Conservation (phyloP, 2,113 vertebrate genomes). For the Crotalus tigris region DNA sequence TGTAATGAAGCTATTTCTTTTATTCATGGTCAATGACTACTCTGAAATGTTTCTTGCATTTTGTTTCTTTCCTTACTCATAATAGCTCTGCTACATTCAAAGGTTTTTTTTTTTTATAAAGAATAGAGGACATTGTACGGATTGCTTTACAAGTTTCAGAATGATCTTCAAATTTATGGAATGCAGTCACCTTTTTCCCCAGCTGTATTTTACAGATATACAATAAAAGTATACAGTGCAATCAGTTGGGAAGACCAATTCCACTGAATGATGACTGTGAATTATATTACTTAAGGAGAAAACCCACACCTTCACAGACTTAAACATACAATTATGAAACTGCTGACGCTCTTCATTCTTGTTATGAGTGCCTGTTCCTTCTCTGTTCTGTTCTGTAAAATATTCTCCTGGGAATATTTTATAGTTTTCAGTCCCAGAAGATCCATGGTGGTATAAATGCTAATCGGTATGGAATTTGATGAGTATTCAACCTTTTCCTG, state of each 20-base stretch:
- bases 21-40: background rate
- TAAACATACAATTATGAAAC: background rate
- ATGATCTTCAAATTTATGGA: background rate
- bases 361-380: background rate
- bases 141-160: background rate
- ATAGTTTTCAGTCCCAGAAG: background rate
- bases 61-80: background rate
- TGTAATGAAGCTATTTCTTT: background rate
- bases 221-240: background rate
- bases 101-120: background rate
- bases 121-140: accelerated
- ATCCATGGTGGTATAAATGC: background rate
- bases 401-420: background rate
- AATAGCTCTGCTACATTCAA: background rate
- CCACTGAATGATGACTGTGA: background rate
- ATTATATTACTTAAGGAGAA: background rate
- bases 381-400: background rate
- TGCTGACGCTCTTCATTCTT: background rate
- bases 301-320: background rate
- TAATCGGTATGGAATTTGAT: background rate
- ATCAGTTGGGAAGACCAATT: background rate
- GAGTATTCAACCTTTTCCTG: background rate
- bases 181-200: background rate
- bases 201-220: background rate
- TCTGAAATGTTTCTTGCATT: background rate